A percentile compares a stretch with the other conserved stretches of the same genome.
These are phyloP conservation scores for Platalea minor DNA, from an alignment of 2,797 vertebrate species.

Conservation along the genomic window DNA sequence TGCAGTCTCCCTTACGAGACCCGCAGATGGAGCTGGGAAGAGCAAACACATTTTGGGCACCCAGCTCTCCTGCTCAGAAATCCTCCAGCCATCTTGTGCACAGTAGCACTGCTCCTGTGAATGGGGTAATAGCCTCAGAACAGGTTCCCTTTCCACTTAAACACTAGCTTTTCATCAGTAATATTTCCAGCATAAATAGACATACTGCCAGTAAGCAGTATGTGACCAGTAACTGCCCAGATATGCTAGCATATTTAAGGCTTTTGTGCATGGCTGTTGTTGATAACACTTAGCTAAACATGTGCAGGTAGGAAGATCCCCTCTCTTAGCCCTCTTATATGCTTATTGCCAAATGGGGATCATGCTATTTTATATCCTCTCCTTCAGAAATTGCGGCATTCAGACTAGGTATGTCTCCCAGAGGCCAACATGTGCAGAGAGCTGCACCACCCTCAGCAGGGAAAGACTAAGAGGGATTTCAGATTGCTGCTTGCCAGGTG, in stretches of 20 bases:
- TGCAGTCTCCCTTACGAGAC: background rate
- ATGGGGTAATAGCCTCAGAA: background rate
- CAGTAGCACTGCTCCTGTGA: background rate
- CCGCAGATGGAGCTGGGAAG: accelerated
- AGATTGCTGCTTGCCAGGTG: background rate
- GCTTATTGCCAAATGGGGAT: background rate
- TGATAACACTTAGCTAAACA: background rate
- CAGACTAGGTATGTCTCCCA: accelerated
- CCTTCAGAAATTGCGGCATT: background rate
- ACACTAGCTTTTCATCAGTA: background rate
- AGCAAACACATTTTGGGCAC: background rate
- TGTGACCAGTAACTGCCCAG: background rate
- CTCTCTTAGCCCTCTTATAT: background rate
- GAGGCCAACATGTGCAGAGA: background rate
- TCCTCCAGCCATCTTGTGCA: background rate
- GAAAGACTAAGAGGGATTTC: background rate
- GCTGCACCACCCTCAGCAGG: background rate
- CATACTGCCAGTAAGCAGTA: background rate
- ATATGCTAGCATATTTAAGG: background rate
- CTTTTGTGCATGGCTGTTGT: background rate
- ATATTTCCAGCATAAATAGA: background rate
- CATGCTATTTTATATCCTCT: background rate
- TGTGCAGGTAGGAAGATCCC: background rate
- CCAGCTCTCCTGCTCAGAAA: background rate
- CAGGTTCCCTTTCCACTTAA: background rate